A percentile compares a stretch with the other conserved stretches of the same genome.
Evolutionary conservation across 2,113 vertebrate species (phyloP).

Genomic region (Anser brachyrhynchus): DNA sequence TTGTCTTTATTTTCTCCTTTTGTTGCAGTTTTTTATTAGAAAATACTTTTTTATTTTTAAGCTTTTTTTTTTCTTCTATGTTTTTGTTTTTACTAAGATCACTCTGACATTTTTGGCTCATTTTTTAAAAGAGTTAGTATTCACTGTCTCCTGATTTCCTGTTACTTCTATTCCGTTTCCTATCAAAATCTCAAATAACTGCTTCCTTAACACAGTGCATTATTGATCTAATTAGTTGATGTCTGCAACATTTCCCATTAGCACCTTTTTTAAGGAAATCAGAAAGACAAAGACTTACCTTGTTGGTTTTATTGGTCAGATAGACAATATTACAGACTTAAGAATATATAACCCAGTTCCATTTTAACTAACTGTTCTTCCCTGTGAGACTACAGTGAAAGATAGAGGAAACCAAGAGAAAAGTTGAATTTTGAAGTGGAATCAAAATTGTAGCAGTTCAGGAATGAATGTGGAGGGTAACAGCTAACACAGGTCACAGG

Average conservation of each 20-base stretch:
- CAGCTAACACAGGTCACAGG: neutral
- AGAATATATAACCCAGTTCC: neutral
- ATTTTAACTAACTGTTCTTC: neutral
- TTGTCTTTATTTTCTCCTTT: neutral
- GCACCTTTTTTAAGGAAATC: slow-evolving; percentile 2
- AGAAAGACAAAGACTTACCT: neutral
- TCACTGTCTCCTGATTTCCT: neutral
- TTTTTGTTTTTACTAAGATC: neutral
- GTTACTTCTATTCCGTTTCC: slow-evolving; percentile 9
- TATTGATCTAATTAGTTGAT: slow-evolving; percentile 18
- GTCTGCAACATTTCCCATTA: neutral
- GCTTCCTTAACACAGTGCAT: neutral
- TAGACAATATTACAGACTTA: neutral
- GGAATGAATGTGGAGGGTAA: neutral
- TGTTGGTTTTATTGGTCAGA: neutral
- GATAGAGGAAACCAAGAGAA: neutral
- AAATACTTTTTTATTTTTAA: neutral
- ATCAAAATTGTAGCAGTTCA: neutral
- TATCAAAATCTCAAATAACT: slow-evolving; percentile 1
- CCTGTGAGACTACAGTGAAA: neutral
- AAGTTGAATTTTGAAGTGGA: neutral
- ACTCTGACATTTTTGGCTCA: neutral
- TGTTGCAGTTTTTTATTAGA: neutral
- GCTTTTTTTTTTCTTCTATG: neutral
- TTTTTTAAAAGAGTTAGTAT: neutral